phyloP scores from a whole-genome alignment of 2,888 invertebrate species.

The Leucania comma region DNA sequence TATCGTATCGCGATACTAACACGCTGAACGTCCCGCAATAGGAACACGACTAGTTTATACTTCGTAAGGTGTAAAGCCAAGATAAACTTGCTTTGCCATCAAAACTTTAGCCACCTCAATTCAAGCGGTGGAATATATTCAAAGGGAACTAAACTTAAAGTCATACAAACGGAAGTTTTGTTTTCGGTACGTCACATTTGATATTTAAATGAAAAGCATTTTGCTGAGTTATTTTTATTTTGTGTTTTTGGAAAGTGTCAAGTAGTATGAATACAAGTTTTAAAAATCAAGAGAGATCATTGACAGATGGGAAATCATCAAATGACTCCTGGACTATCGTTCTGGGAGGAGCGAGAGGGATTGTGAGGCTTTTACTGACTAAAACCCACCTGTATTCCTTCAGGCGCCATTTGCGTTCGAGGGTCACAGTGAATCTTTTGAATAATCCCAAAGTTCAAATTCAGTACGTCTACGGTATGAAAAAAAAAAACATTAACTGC shows the following conservation, averaged over 20 bases:
- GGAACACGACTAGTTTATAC: not conserved
- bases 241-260: not conserved
- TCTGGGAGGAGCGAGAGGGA: no score
- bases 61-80: slow-evolving; percentile 8
- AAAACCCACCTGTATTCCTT: no score
- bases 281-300: no score
- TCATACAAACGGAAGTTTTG: not conserved
- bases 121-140: slow-evolving; percentile 24
- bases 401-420: no score
- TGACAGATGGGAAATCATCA: no score
- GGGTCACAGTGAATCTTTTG: no score
- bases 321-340: no score
- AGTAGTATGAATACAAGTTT: no score
- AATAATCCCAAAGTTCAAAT: no score
- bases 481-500: no score
- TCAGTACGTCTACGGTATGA: no score
- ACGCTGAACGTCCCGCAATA: not conserved
- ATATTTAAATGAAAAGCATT: not conserved
- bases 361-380: no score
- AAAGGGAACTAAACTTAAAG: slow-evolving; percentile 7
- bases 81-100: slow-evolving; percentile 19
- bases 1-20: not conserved
- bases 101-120: slow-evolving; percentile 15
- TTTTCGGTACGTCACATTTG: slow-evolving; percentile 16
- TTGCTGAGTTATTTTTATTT: not conserved